Evolutionary conservation across 2,797 vertebrate genomes (phyloP).

Genomic region (Crenichthys baileyi): DNA sequence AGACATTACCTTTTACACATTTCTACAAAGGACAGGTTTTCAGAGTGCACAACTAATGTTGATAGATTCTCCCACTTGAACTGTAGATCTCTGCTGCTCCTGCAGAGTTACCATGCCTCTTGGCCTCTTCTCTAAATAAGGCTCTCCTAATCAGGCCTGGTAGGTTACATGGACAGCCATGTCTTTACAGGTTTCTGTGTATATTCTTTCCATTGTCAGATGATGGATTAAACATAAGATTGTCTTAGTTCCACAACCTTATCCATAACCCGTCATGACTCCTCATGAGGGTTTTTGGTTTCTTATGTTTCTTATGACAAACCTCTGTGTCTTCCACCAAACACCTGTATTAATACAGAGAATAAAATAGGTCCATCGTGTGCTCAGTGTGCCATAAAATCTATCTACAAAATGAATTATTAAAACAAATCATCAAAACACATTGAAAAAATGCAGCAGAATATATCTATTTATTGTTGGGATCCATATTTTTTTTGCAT

Average conservation of each 20-base stretch:
- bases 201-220: neutral
- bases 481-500: constrained; percentile 15
- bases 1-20: too few species aligned
- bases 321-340: neutral
- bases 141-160: neutral
- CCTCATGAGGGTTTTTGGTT: neutral
- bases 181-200: neutral
- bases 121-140: neutral
- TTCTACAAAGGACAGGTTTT: too few species aligned
- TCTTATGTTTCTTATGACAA: neutral
- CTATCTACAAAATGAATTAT: constrained; percentile 12
- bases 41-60: neutral
- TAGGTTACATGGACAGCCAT: neutral
- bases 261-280: too few species aligned
- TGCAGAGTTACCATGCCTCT: neutral
- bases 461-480: neutral
- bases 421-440: constrained; percentile 16
- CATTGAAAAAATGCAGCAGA: constrained; percentile 1
- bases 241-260: neutral
- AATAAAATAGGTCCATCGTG: neutral
- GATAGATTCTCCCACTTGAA: neutral
- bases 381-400: neutral
- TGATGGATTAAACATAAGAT: neutral
- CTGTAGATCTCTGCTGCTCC: neutral
- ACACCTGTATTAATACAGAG: neutral